phyloP scores from a whole-genome alignment of 2,797 vertebrate species.

The Aulostomus chinensis region DNA sequence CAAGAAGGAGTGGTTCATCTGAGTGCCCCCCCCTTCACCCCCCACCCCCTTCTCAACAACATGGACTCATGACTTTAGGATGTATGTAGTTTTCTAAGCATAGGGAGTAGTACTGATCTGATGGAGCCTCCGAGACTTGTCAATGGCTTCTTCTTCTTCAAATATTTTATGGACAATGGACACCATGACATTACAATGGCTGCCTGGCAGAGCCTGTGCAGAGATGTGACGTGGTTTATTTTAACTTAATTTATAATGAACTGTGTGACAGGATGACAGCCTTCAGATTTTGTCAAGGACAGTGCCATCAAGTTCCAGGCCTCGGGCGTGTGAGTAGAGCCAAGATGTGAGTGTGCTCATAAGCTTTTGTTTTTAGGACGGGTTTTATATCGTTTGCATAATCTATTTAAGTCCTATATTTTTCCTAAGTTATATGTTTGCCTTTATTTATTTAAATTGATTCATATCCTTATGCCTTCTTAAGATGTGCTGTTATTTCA shows the following conservation, averaged over 20 bases:
- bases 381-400: too few species aligned
- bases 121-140: conserved; percentile 42
- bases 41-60: not conserved
- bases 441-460: too few species aligned
- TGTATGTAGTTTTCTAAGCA: conserved; percentile 42
- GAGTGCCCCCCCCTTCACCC: conserved; percentile 46
- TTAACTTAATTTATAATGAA: conserved; percentile 12
- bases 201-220: conserved; percentile 32
- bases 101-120: conserved; percentile 35
- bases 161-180: conserved; percentile 22
- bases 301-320: conserved; percentile 19
- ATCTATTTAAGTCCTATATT: too few species aligned
- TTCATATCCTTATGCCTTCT: too few species aligned
- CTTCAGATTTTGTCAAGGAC: conserved; percentile 23
- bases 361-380: too few species aligned
- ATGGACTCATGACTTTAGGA: conserved; percentile 38
- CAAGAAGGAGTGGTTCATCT: conserved; percentile 99
- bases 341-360: not conserved
- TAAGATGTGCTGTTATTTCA: too few species aligned
- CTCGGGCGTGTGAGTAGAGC: conserved; percentile 18
- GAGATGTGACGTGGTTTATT: conserved; percentile 47
- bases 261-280: conserved; percentile 5
- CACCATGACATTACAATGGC: conserved; percentile 8
- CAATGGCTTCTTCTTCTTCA: conserved; percentile 23
- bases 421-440: too few species aligned